Evolutionary conservation across 2,113 vertebrate genomes (phyloP).

Genomic region (Leucopsar rothschildi): DNA sequence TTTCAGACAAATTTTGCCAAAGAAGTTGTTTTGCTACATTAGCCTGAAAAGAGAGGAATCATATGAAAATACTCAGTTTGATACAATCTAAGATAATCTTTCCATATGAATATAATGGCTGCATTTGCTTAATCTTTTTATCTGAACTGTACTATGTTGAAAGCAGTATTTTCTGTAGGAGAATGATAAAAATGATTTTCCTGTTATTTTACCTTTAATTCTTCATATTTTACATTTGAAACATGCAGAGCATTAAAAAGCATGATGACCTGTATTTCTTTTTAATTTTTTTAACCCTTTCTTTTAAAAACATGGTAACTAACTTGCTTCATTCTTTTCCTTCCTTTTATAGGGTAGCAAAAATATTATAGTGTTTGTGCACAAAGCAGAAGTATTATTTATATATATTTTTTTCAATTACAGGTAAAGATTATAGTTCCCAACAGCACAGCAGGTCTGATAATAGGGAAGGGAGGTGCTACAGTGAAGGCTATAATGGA

Average conservation of each 20-base stretch:
- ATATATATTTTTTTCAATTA: constrained; percentile 83
- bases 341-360: constrained; percentile 75
- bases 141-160: constrained; percentile 13
- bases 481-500: constrained; percentile 91
- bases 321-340: constrained; percentile 68
- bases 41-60: neutral
- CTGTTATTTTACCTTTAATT: constrained; percentile 38
- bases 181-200: constrained; percentile 20
- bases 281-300: constrained; percentile 38
- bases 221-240: constrained; percentile 32
- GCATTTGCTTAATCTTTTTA: constrained; percentile 17
- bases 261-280: constrained; percentile 18
- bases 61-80: neutral
- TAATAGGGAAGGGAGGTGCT: constrained; percentile 89
- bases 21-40: neutral
- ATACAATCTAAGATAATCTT: neutral
- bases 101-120: neutral
- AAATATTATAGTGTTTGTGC: constrained; percentile 74
- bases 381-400: constrained; percentile 82
- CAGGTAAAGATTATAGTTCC: constrained; percentile 92
- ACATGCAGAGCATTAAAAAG: constrained; percentile 55
- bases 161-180: neutral
- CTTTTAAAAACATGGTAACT: constrained; percentile 53
- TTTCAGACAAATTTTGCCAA: neutral
- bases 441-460: constrained; percentile 90